Conservation (phyloP, 2,113 vertebrate species). For the Thoracochromis brauschi region DNA sequence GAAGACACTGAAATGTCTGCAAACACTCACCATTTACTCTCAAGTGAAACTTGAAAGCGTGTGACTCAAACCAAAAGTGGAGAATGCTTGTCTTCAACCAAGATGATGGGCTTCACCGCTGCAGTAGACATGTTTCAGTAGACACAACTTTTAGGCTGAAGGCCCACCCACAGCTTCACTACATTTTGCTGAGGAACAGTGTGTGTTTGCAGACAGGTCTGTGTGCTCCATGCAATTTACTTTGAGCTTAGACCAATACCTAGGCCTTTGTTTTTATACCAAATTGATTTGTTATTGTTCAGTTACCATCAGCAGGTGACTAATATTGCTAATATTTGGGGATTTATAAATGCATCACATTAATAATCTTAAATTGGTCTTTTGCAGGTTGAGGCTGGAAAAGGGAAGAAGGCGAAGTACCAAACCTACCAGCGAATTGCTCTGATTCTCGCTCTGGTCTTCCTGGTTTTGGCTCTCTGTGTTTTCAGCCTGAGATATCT, state of each 20-base stretch:
- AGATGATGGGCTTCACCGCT: neutral
- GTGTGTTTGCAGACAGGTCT: neutral
- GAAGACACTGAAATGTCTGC: neutral
- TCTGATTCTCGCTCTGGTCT: conserved; percentile 54
- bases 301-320: neutral
- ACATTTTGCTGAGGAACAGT: accelerated
- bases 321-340: neutral
- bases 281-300: neutral
- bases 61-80: neutral
- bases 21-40: neutral
- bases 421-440: conserved; percentile 57
- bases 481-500: conserved; percentile 65
- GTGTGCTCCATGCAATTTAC: accelerated
- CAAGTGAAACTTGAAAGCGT: neutral
- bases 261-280: neutral
- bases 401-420: conserved; percentile 54
- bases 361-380: neutral
- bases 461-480: conserved; percentile 59
- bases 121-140: neutral
- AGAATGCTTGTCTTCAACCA: neutral
- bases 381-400: conserved; percentile 63
- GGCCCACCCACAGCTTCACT: neutral
- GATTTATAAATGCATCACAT: neutral
- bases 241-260: neutral
- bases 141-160: neutral